These are phyloP conservation scores for Pelecanus crispus DNA, from an alignment of 2,113 vertebrate species.

Conservation along the genomic window DNA sequence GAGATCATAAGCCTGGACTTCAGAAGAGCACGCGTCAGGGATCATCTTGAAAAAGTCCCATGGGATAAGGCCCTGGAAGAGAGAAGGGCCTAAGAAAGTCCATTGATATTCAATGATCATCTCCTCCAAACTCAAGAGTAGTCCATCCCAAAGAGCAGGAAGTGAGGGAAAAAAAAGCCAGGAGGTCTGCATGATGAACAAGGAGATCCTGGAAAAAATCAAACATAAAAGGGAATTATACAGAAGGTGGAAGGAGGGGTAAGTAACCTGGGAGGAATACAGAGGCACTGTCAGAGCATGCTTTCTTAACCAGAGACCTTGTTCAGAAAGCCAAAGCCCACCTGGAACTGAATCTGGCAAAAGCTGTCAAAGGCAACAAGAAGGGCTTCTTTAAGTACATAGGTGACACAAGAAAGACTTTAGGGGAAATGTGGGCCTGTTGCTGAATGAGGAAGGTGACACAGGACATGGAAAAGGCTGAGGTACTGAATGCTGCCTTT, in stretches of 20 bases:
- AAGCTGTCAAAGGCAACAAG: accelerated
- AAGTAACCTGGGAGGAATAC: neutral
- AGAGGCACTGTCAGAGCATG: neutral
- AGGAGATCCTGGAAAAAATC: neutral
- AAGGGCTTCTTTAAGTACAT: too few species aligned
- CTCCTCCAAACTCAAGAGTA: neutral
- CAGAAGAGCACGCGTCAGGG: neutral
- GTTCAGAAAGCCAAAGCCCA: neutral
- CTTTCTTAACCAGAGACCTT: neutral
- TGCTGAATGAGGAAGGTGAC: too few species aligned
- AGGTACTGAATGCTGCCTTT: too few species aligned
- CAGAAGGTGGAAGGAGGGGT: neutral
- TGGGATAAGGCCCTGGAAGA: neutral
- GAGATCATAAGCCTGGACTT: neutral
- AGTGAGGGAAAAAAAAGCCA: neutral
- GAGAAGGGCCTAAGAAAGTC: neutral
- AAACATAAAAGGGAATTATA: neutral
- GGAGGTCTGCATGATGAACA: neutral
- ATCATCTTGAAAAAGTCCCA: neutral
- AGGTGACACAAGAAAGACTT: too few species aligned
- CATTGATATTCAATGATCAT: neutral
- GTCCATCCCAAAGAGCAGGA: neutral
- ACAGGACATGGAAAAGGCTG: too few species aligned
- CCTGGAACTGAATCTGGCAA: neutral
- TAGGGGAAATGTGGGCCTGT: too few species aligned